Evolutionary conservation across 2,888 invertebrate genomes (phyloP).

Genomic region (Apamea anceps): DNA sequence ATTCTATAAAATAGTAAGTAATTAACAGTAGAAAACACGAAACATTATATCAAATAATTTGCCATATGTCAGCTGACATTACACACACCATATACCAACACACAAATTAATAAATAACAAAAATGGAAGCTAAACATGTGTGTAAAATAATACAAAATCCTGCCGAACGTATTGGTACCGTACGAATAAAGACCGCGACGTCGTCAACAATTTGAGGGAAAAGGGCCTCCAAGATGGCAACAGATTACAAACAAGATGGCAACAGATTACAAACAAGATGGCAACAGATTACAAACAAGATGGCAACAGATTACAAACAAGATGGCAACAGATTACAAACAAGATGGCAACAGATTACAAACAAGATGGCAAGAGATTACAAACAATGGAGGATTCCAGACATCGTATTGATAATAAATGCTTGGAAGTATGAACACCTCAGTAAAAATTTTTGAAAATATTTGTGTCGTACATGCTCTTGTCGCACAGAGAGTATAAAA

Average conservation of each 20-base stretch:
- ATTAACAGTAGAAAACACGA: too few relatives aligned
- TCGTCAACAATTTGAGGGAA: neutral
- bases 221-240: neutral
- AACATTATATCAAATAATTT: too few relatives aligned
- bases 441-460: neutral
- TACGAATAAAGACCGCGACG: neutral
- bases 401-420: neutral
- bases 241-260: neutral
- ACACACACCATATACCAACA: too few relatives aligned
- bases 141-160: neutral
- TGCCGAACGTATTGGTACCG: neutral
- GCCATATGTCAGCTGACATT: too few relatives aligned
- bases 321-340: neutral
- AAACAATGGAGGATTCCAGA: neutral
- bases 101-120: too few relatives aligned
- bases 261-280: neutral
- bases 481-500: too few relatives aligned
- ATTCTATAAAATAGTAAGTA: too few relatives aligned
- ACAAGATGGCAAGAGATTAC: neutral
- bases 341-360: neutral
- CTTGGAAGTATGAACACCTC: neutral
- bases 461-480: neutral
- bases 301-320: neutral
- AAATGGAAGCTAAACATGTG: neutral
- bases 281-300: neutral